Percentiles rank a stretch among this genome's conserved stretches.
phyloP scores from a whole-genome alignment of 2,888 invertebrate genomes.

The Odontocolon sp. region DNA sequence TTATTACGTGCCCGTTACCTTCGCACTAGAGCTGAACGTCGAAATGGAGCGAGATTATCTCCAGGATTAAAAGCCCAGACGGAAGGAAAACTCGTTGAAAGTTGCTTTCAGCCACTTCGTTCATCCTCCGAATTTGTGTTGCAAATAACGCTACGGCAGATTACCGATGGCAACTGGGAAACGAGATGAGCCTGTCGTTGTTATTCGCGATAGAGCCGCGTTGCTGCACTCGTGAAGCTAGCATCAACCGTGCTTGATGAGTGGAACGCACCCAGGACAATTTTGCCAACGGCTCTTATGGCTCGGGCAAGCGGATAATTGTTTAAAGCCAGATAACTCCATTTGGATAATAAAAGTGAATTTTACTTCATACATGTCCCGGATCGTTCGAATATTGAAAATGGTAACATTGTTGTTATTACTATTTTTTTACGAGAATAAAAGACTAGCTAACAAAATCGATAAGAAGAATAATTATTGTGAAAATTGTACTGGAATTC shows the following conservation, averaged over 20 bases:
- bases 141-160: constrained; percentile 41
- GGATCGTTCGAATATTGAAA: no score
- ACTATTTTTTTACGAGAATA: no score
- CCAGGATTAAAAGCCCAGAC: constrained; percentile 34
- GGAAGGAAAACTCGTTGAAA: constrained; percentile 24
- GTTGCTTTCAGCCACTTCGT: constrained; percentile 33
- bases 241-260: constrained; percentile 34
- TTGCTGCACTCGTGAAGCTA: constrained; percentile 11
- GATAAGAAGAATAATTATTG: no score
- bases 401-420: no score
- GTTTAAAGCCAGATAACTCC: constrained; percentile 28
- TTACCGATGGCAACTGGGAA: constrained; percentile 8
- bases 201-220: neutral
- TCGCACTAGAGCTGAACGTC: neutral
- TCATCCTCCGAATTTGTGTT: constrained; percentile 30
- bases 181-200: constrained; percentile 5
- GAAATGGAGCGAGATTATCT: constrained; percentile 28
- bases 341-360: constrained; percentile 1
- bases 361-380: neutral
- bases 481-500: no score
- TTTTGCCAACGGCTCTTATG: neutral
- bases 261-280: constrained; percentile 28
- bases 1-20: constrained; percentile 2
- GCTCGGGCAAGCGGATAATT: constrained; percentile 28
- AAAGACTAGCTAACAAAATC: no score